These are phyloP conservation scores for Sarcophaga variegata DNA, from an alignment of 2,888 invertebrate genomes.

Conservation along the genomic window DNA sequence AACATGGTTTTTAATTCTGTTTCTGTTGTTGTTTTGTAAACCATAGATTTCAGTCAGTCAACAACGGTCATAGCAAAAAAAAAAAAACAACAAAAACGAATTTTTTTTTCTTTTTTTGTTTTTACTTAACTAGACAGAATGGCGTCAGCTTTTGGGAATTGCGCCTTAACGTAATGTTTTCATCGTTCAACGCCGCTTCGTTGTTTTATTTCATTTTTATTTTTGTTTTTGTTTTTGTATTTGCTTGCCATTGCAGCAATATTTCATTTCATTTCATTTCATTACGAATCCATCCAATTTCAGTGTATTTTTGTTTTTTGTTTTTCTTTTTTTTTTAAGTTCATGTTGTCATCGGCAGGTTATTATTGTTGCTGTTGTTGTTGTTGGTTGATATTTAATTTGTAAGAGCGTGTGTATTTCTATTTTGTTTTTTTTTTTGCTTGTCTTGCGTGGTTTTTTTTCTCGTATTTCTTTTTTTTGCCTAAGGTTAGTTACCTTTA, in stretches of 20 bases:
- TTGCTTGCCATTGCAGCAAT: too few species aligned
- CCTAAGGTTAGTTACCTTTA: conserved; percentile 69
- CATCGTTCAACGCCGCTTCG: background rate
- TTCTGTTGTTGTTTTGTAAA: too few species aligned
- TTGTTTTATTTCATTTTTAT: background rate
- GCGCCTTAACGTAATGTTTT: conserved; percentile 5
- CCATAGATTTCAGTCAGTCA: too few species aligned
- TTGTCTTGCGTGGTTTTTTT: conserved; percentile 4
- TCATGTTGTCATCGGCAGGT: conserved; percentile 51
- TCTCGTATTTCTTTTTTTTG: background rate
- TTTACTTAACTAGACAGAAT: conserved; percentile 50
- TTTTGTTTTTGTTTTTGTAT: background rate
- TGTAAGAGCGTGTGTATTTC: background rate
- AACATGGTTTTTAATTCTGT: too few species aligned
- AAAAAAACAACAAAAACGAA: too few species aligned
- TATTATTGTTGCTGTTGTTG: background rate
- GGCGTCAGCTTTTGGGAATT: conserved; percentile 49
- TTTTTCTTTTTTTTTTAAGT: conserved; percentile 45
- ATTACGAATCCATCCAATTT: background rate
- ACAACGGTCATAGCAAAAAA: too few species aligned
- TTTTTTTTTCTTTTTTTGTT: too few species aligned
- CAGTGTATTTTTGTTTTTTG: background rate
- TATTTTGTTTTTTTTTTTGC: conserved; percentile 42
- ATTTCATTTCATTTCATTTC: background rate
- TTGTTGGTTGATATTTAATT: conserved; percentile 27